These are phyloP conservation scores for Salticus scenicus DNA, from an alignment of 2,888 invertebrate species.

Conservation along the genomic window DNA sequence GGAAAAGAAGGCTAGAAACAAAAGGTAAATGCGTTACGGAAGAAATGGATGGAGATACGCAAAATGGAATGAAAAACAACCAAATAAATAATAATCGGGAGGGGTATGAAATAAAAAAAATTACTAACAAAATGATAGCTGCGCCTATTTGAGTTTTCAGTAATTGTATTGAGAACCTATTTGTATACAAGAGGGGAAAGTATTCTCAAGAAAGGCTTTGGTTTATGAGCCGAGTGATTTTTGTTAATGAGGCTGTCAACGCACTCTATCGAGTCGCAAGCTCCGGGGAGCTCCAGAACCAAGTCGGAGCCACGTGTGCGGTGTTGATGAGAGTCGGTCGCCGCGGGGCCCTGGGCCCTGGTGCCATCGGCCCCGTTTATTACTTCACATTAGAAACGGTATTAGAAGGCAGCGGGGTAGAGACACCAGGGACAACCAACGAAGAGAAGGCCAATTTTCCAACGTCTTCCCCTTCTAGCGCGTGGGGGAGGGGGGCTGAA, in stretches of 20 bases:
- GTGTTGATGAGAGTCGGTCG: constrained; percentile 60
- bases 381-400: constrained; percentile 70
- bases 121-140: constrained; percentile 31
- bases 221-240: constrained; percentile 69
- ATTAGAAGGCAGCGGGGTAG: constrained; percentile 57
- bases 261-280: constrained; percentile 54
- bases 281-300: constrained; percentile 35
- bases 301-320: constrained; percentile 37
- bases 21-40: constrained; percentile 50
- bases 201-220: constrained; percentile 63
- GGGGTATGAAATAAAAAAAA: constrained; percentile 18
- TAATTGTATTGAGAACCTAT: constrained; percentile 69
- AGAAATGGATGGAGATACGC: constrained; percentile 52
- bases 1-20: constrained; percentile 27
- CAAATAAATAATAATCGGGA: constrained; percentile 47
- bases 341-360: constrained; percentile 53
- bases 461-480: constrained; percentile 32
- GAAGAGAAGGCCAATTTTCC: constrained; percentile 66
- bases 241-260: constrained; percentile 70
- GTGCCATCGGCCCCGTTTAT: constrained; percentile 65
- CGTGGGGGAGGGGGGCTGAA: not conserved
- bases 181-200: constrained; percentile 61
- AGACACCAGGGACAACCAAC: constrained; percentile 35
- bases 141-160: constrained; percentile 54
- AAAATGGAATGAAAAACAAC: constrained; percentile 52